Evolutionary conservation across 2,113 vertebrate species (phyloP), one percentile per base, ranked within the genome.

Genomic region (Rhegmatorhina hoffmannsi): DNA sequence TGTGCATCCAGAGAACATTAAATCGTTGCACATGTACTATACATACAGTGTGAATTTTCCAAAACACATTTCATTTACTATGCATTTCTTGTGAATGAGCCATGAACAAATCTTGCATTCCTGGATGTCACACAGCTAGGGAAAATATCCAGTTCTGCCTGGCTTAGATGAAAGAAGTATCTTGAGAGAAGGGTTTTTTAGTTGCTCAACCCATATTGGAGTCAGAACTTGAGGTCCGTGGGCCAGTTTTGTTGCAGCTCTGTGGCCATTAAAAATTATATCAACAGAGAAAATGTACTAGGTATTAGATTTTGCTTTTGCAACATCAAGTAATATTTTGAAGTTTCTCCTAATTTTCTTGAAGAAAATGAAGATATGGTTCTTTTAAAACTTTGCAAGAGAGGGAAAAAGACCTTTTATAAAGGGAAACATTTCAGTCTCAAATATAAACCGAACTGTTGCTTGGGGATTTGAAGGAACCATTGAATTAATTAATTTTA

Each of bases 1-100:
- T 67, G 76, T 31, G 63, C 50, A 80, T 96, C 79, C 87, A 95
- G 89, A 95, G 85, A 81, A 89, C 84, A 87, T 74, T 68, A 89
- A 92, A 89, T 95, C 93, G 87, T 92, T 94, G 69, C 87, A 91
- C 92, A 89, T 46, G 60, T 92, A 82, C 89, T 84, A 36, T 89
- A 68, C 69, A 84, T 68, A 66, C 78, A 72, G 38, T 87, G 77
- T 78, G 78, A 77, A 91, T 91, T 96, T 94, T 94, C 93, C 96
- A 96, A 91, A 96, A 92, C 74, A 84, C 69, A 75, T 76, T 66
- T 94, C 56, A 52, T 94, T 92, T 95, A 78, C 73, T 72, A 49
- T 59, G 77, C 44, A 15, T 72, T 96, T 95, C 69, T 91, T 89
- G 81, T 96, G 95, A 95, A 92, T 40, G 87, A 91, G 90, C 84